Percentiles rank a stretch among this genome's conserved stretches.
phyloP scores from a whole-genome alignment of 2,113 vertebrate genomes.

The Lampris megalopsis region DNA sequence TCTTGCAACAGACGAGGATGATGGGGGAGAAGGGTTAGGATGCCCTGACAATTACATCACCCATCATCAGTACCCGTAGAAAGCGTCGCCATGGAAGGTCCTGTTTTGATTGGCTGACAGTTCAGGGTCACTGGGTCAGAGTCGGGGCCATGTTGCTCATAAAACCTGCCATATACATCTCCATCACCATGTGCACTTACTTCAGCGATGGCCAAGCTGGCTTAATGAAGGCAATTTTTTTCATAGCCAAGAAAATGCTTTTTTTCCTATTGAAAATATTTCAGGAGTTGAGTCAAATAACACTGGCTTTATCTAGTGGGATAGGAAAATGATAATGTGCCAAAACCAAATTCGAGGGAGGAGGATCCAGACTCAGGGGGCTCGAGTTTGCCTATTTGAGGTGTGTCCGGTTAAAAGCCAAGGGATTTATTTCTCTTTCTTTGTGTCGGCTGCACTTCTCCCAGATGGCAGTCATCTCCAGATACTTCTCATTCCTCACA shows the following conservation, averaged over 20 bases:
- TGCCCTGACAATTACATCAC: conserved; percentile 69
- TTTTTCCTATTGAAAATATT: conserved; percentile 63
- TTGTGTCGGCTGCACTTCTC: conserved; percentile 74
- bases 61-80: conserved; percentile 69
- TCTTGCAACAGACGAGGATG: conserved; percentile 29
- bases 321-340: conserved; percentile 71
- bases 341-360: conserved; percentile 66
- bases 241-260: conserved; percentile 49
- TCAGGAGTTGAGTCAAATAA: conserved; percentile 71
- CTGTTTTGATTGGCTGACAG: conserved; percentile 79
- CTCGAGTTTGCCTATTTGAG: conserved; percentile 68
- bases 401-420: conserved; percentile 76
- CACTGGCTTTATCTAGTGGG: conserved; percentile 67
- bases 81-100: conserved; percentile 67
- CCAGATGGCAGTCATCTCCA: conserved; percentile 82
- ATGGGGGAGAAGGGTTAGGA: conserved; percentile 48
- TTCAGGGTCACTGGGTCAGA: conserved; percentile 78
- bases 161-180: conserved; percentile 79
- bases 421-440: conserved; percentile 80
- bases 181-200: conserved; percentile 72
- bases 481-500: conserved; percentile 81
- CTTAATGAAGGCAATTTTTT: conserved; percentile 53
- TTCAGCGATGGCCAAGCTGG: conserved; percentile 53
- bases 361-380: conserved; percentile 62
- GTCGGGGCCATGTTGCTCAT: conserved; percentile 72